Evolutionary conservation across 2,888 invertebrate species (phyloP).

Genomic region (Chaitophorus viminalis): DNA sequence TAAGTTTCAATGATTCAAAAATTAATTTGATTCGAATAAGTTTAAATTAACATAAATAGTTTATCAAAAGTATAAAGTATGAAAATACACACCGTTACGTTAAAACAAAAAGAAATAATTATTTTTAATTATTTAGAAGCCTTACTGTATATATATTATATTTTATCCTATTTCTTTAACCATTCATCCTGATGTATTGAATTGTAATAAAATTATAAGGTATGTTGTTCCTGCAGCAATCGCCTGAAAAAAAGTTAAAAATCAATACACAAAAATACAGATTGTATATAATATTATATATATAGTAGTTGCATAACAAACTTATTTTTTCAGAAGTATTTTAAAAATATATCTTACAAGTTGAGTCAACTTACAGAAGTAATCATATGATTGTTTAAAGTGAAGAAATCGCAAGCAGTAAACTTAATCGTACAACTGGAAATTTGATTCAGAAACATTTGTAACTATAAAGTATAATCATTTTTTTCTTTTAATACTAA

Average conservation of each 20-base stretch:
- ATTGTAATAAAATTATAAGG: slow-evolving; percentile 63
- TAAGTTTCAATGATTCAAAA: background rate
- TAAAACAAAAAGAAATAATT: no score
- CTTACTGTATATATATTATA: background rate
- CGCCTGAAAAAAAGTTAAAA: slow-evolving; percentile 47
- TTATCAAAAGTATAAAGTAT: background rate
- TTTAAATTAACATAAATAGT: background rate
- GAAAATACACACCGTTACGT: background rate
- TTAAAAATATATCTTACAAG: background rate
- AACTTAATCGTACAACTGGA: slow-evolving; percentile 66
- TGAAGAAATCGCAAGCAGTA: slow-evolving; percentile 66
- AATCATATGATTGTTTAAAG: slow-evolving; percentile 66
- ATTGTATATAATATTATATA: background rate
- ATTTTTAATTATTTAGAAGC: no score
- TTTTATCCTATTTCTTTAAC: background rate
- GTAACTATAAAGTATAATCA: slow-evolving; percentile 65
- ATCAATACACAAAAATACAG: background rate
- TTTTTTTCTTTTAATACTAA: background rate
- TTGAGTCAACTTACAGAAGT: slow-evolving; percentile 65
- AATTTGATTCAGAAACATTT: slow-evolving; percentile 66
- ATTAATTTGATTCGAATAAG: background rate
- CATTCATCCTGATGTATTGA: slow-evolving; percentile 38
- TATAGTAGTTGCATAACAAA: no score
- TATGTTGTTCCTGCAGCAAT: slow-evolving; percentile 64
- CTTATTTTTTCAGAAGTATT: background rate